Percentiles rank a stretch among this genome's conserved stretches.
Evolutionary conservation across 2,113 vertebrate species (phyloP).

Genomic region (Megaptera novaeangliae): DNA sequence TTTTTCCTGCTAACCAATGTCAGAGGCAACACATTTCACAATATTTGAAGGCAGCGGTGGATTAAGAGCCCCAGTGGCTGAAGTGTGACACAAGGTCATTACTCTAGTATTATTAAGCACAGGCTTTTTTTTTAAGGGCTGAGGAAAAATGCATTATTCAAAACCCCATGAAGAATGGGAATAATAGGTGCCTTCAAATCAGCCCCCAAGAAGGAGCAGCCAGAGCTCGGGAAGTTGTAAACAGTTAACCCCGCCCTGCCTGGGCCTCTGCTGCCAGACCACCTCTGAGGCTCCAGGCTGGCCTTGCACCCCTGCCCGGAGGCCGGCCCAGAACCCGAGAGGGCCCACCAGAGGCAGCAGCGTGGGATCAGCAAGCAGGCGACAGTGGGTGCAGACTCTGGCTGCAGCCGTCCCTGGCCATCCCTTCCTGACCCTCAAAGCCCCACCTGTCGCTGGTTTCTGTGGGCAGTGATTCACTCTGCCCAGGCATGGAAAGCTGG

Average conservation of each 20-base stretch:
- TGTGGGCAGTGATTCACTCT: not conserved
- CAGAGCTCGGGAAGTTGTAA: not conserved
- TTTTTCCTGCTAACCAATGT: not conserved
- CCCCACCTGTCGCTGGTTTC: not conserved
- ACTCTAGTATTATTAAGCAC: not conserved
- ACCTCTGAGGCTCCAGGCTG: not conserved
- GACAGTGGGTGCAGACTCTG: not conserved
- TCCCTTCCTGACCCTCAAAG: not conserved
- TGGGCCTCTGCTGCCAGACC: not conserved
- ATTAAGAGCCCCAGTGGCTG: not conserved
- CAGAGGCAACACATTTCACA: not conserved
- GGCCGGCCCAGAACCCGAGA: not conserved
- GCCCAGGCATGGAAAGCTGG: not conserved
- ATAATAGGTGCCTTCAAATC: not conserved
- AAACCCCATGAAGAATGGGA: not conserved
- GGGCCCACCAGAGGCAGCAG: not conserved
- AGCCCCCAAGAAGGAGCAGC: accelerated
- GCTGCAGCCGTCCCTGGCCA: not conserved
- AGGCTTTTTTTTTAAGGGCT: not conserved
- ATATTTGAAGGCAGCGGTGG: not conserved
- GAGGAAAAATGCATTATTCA: not conserved
- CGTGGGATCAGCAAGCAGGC: accelerated
- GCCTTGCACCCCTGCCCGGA: not conserved
- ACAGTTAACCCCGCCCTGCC: not conserved
- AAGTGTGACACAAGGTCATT: not conserved